A percentile compares a stretch with the other conserved stretches of the same genome.
phyloP scores from a whole-genome alignment of 2,113 vertebrate species.

The Eulacestoma nigropectus region DNA sequence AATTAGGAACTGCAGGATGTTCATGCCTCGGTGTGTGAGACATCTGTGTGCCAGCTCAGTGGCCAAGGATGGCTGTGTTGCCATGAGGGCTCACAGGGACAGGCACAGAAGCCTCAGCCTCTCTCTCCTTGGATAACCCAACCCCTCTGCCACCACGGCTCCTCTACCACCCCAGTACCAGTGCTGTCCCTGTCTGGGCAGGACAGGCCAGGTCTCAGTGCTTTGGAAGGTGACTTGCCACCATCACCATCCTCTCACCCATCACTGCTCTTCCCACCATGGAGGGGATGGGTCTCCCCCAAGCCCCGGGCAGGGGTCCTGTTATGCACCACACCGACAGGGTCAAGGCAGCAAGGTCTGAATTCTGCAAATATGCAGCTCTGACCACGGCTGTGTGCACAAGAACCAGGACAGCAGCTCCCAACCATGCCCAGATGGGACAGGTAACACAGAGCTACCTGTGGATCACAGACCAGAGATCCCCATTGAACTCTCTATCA shows the following conservation, averaged over 20 bases:
- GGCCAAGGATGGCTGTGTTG: fast-evolving
- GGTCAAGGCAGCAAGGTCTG: background rate
- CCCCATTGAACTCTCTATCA: background rate
- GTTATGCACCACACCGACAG: fast-evolving
- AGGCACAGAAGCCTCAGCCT: background rate
- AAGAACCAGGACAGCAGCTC: background rate
- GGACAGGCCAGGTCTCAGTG: background rate
- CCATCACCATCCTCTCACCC: background rate
- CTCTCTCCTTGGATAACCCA: background rate
- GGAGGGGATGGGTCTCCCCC: fast-evolving
- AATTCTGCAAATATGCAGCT: background rate
- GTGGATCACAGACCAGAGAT: background rate
- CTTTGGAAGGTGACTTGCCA: background rate
- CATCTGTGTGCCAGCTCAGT: background rate
- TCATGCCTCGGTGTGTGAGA: background rate
- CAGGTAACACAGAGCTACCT: background rate
- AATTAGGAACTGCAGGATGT: background rate
- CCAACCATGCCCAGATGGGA: fast-evolving
- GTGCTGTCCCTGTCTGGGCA: background rate
- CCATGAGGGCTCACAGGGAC: fast-evolving
- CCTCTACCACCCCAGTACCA: background rate
- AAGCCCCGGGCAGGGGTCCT: background rate
- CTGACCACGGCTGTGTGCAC: background rate
- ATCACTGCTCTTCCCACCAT: fast-evolving
- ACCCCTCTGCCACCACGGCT: fast-evolving